Evolutionary conservation across 1,140 invertebrate genomes (phyloP).

Genomic region (Limonius californicus): DNA sequence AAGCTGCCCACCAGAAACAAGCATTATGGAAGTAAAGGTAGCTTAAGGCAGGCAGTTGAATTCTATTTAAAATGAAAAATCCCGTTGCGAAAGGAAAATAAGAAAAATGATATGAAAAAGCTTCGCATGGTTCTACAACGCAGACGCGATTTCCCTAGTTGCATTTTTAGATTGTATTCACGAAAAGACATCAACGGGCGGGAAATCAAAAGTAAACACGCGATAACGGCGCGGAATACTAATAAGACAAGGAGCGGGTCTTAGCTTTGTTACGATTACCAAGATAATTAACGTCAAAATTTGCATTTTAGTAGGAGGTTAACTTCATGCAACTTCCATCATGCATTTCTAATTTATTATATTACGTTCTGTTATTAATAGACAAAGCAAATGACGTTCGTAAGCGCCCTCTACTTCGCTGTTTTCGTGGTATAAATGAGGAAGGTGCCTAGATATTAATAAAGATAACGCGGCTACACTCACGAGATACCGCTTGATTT

Average conservation of each 20-base stretch:
- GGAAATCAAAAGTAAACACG: conserved; percentile 13
- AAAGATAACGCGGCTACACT: conserved; percentile 1
- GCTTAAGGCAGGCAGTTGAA: too few species aligned
- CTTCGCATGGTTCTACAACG: too few species aligned
- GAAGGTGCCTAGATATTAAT: conserved; percentile 6
- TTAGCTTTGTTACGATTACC: conserved; percentile 12
- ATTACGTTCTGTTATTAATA: conserved; percentile 6
- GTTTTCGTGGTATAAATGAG: background rate
- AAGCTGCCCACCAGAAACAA: too few species aligned
- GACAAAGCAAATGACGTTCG: conserved; percentile 1
- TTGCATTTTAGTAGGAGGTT: conserved; percentile 12
- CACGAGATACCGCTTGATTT: background rate
- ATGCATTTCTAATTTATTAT: conserved; percentile 11
- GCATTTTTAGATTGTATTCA: conserved; percentile 10
- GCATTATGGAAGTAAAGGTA: too few species aligned
- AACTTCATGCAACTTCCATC: conserved; percentile 14
- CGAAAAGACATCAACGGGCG: conserved; percentile 8
- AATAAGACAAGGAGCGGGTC: conserved; percentile 11
- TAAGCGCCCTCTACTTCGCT: background rate
- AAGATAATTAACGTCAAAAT: conserved; percentile 15
- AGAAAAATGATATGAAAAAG: too few species aligned
- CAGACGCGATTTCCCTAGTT: background rate
- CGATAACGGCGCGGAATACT: conserved; percentile 11
- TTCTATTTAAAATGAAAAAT: too few species aligned
- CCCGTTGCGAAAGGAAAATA: too few species aligned